Percentiles rank a stretch among this genome's conserved stretches.
Evolutionary conservation across 1,140 invertebrate genomes (phyloP).

Genomic region (Drosophila ironensis): DNA sequence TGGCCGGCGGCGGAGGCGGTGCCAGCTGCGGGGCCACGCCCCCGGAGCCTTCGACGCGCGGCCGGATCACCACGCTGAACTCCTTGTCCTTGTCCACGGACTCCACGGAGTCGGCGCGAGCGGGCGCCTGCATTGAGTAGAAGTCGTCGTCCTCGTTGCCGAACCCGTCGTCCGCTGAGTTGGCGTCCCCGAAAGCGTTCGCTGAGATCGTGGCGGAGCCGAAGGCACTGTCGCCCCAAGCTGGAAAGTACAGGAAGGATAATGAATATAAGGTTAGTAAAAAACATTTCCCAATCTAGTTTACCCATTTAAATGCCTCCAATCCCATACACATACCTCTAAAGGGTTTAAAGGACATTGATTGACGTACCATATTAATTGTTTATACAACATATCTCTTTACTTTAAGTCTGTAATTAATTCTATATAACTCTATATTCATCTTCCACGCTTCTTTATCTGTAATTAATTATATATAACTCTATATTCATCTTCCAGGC

Average conservation of each 20-base stretch:
- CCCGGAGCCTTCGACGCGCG: conserved; percentile 83
- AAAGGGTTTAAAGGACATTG: no score
- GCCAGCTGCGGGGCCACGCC: conserved; percentile 86
- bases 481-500: no score
- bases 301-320: no score
- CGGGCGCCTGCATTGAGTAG: conserved; percentile 89
- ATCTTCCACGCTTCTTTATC: no score
- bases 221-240: conserved; percentile 80
- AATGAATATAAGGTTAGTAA: no score
- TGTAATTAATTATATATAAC: no score
- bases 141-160: conserved; percentile 91
- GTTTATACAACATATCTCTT: no score
- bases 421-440: no score
- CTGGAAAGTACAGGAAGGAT: conserved; percentile 21
- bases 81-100: conserved; percentile 85
- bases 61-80: conserved; percentile 83
- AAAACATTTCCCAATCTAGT: no score
- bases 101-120: conserved; percentile 88
- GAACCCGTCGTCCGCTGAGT: conserved; percentile 84
- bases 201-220: conserved; percentile 58
- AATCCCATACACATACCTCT: no score
- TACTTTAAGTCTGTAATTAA: no score
- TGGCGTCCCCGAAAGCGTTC: conserved; percentile 83
- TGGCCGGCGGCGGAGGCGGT: conserved; percentile 88
- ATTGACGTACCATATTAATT: no score